A percentile compares a stretch with the other conserved stretches of the same genome.
Conservation (phyloP, 2,888 invertebrate species). For the Stenchaetothrips biformis region DNA sequence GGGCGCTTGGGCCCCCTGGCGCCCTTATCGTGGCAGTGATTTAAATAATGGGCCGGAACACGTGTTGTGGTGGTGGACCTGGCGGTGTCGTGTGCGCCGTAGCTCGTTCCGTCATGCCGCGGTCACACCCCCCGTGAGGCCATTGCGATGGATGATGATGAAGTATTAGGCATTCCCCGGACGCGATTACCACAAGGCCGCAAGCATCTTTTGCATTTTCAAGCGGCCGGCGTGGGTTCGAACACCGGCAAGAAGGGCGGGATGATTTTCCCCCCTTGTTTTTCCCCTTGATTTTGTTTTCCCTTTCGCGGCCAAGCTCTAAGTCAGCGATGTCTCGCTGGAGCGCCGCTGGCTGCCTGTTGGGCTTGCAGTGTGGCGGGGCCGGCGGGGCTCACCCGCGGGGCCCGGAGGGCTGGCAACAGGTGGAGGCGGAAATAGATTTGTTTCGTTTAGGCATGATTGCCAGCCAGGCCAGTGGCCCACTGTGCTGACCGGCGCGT, state of each 20-base stretch:
- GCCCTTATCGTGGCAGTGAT: slow-evolving; percentile 3
- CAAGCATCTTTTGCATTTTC: too few species aligned
- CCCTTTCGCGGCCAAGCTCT: neutral
- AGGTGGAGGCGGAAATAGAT: slow-evolving; percentile 17
- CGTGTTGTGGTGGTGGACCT: neutral
- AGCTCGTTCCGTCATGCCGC: neutral
- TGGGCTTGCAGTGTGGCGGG: neutral
- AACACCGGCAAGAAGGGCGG: too few species aligned
- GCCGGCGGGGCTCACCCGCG: too few species aligned
- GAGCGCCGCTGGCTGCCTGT: neutral
- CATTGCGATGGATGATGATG: too few species aligned
- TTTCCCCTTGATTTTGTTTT: neutral
- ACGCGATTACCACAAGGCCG: too few species aligned
- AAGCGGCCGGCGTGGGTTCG: too few species aligned
- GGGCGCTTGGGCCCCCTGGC: neutral
- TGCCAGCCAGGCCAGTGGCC: neutral
- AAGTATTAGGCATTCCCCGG: too few species aligned
- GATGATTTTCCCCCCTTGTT: neutral
- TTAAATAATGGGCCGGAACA: slow-evolving; percentile 19
- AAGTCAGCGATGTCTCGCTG: neutral
- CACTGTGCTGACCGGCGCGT: neutral
- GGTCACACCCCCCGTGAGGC: too few species aligned
- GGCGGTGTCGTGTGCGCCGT: neutral
- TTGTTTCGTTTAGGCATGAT: slow-evolving; percentile 16
- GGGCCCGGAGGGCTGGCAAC: neutral